phyloP scores from a whole-genome alignment of 2,113 vertebrate species.

The Crotalus tigris region DNA sequence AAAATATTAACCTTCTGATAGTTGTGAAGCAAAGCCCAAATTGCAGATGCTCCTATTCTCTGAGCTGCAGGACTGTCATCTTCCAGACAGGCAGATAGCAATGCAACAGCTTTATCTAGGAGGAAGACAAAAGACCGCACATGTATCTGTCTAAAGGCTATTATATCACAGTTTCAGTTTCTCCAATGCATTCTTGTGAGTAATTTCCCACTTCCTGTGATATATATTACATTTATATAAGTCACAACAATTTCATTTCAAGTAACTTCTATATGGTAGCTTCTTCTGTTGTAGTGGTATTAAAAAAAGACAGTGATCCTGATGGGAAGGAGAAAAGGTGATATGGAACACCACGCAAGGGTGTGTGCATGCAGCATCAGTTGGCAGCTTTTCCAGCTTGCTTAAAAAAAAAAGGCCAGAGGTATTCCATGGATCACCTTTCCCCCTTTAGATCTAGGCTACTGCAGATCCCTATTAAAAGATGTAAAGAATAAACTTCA shows the following conservation, averaged over 20 bases:
- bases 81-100: constrained; percentile 80
- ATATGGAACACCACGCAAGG: neutral
- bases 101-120: constrained; percentile 80
- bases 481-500: constrained; percentile 33
- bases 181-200: constrained; percentile 11
- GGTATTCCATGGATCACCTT: neutral
- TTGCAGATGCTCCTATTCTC: constrained; percentile 84
- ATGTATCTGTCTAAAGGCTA: constrained; percentile 21
- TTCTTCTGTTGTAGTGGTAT: neutral
- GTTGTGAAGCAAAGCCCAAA: constrained; percentile 93
- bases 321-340: neutral
- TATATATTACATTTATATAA: constrained; percentile 10
- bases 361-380: neutral
- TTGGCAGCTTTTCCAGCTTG: neutral
- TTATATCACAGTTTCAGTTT: constrained; percentile 1
- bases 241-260: constrained; percentile 26
- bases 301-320: neutral
- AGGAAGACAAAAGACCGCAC: constrained; percentile 16
- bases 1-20: constrained; percentile 84
- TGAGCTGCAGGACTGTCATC: constrained; percentile 71
- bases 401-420: neutral
- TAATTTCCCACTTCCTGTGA: constrained; percentile 6
- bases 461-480: neutral
- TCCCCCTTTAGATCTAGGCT: neutral
- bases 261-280: neutral